Base-by-base conservation (phyloP, 2,797 vertebrate species). In the Fistularia commersonii region DNA sequence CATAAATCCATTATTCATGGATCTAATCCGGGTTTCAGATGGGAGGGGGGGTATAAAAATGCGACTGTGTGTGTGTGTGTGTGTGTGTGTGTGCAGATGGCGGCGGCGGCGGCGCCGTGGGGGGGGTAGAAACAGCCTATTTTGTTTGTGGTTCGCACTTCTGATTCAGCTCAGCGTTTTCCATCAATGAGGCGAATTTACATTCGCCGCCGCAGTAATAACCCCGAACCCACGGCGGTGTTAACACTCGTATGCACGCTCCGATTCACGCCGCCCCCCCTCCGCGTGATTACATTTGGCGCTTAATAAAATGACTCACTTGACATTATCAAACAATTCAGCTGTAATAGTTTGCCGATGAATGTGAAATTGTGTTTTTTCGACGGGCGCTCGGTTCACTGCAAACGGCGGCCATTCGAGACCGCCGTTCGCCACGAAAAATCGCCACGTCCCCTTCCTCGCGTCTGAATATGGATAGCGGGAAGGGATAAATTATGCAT, bases 1-100 rank as follows among this genome's bases (percentile, higher is more conserved):
- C 84, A 89, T 87, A 86, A 84, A 88, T 89, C 50, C 79, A 88
- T 89, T 85, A 89, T 88, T 87, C 85, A 88, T 83, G 61, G 35
- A 47, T 76, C 74, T 83, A 86, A 86, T 88, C 81, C 76, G 41
- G 51, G 57, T 81, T 82, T 89, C 72, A 80, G 79, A 87, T 82
- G 71, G 69, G 64, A 67, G 78, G 78, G 64, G 69, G 78, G 78
- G 87, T 84, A 81, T 80, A 77, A 81, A 23, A 83, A 83, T 66
- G 72, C 5, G 46, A 64, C 32, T 67, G 51, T 56, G 49, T 54
- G 60, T 60, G 59, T 52, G 45, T 64, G 53, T 55, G 52, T 54
- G 45, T 69, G 52, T 51, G 48, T 49, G 56, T 60, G 58, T 52
- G 43, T 66, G 56, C 51, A 50, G 48, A 41, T 61, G 53, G 64